A percentile compares a stretch with the other conserved stretches of the same genome.
Evolutionary conservation across 2,888 invertebrate genomes (phyloP).

Genomic region (Eupithecia subfuscata): DNA sequence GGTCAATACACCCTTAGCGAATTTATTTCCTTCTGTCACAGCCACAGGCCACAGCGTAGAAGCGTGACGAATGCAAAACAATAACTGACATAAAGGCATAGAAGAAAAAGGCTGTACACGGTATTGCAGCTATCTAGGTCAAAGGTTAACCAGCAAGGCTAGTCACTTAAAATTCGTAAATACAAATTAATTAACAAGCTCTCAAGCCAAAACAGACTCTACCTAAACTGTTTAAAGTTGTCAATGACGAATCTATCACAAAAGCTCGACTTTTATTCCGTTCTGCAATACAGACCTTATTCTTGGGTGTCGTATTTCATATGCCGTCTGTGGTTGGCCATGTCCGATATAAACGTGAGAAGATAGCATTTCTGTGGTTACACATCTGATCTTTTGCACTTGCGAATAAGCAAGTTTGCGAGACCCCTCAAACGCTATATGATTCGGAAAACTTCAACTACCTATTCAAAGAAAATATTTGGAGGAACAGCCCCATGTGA

Average conservation of each 20-base stretch:
- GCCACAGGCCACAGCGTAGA: neutral
- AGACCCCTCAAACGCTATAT: neutral
- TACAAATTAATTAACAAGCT: conserved; percentile 12
- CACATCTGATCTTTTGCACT: conserved; percentile 6
- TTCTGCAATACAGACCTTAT: conserved; percentile 5
- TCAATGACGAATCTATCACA: neutral
- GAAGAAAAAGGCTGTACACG: conserved; percentile 10
- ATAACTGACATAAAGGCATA: neutral
- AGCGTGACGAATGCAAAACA: neutral
- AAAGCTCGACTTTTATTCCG: neutral
- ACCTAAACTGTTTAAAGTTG: neutral
- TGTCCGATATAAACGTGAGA: conserved; percentile 47
- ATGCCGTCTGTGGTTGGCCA: conserved; percentile 42
- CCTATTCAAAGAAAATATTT: neutral
- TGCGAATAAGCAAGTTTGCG: neutral
- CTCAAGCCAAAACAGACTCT: neutral
- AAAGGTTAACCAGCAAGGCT: conserved; percentile 29
- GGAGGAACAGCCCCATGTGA: neutral
- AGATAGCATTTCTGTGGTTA: conserved; percentile 25
- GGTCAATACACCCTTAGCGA: neutral
- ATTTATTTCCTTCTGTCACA: neutral
- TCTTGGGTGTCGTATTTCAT: conserved; percentile 1
- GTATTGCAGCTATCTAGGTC: conserved; percentile 22
- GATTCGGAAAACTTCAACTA: neutral
- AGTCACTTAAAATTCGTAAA: conserved; percentile 17